These are phyloP conservation scores for Lasioglossum villosulum DNA, from an alignment of 2,888 invertebrate species.

Conservation along the genomic window DNA sequence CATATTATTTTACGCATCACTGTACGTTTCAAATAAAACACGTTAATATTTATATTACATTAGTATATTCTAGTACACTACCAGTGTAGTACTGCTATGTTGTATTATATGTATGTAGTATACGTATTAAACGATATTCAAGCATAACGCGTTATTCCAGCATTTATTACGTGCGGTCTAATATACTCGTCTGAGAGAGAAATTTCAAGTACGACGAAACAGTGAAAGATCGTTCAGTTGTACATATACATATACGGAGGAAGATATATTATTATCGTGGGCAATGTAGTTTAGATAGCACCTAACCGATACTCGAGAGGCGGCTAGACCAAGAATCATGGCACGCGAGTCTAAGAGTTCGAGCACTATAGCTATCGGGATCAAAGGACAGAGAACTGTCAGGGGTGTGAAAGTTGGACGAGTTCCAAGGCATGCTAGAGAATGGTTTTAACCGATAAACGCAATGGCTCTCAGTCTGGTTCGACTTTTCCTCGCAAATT, in stretches of 20 bases:
- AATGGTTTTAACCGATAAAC: slow-evolving; percentile 53
- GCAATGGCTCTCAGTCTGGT: not conserved
- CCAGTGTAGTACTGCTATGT: too few relatives aligned
- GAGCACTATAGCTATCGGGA: slow-evolving; percentile 32
- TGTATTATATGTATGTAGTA: too few relatives aligned
- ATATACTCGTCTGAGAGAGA: too few relatives aligned
- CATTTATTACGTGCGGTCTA: too few relatives aligned
- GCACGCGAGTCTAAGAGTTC: slow-evolving; percentile 38
- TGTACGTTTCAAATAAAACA: not conserved
- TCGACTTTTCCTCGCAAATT: slow-evolving; percentile 6
- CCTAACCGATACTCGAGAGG: slow-evolving; percentile 14
- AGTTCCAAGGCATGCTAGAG: slow-evolving; percentile 71
- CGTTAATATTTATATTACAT: too few relatives aligned
- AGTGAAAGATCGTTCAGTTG: not conserved
- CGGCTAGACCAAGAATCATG: slow-evolving; percentile 8
- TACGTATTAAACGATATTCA: too few relatives aligned
- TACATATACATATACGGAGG: not conserved
- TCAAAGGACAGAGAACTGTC: slow-evolving; percentile 26
- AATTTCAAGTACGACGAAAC: too few relatives aligned
- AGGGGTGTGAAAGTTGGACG: slow-evolving; percentile 60
- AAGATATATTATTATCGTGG: not conserved
- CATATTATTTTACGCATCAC: not conserved
- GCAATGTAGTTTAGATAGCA: slow-evolving; percentile 10
- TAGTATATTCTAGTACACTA: too few relatives aligned
- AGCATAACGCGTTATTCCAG: too few relatives aligned